Conservation (phyloP, 2,113 vertebrate genomes). For the Gambusia affinis region DNA sequence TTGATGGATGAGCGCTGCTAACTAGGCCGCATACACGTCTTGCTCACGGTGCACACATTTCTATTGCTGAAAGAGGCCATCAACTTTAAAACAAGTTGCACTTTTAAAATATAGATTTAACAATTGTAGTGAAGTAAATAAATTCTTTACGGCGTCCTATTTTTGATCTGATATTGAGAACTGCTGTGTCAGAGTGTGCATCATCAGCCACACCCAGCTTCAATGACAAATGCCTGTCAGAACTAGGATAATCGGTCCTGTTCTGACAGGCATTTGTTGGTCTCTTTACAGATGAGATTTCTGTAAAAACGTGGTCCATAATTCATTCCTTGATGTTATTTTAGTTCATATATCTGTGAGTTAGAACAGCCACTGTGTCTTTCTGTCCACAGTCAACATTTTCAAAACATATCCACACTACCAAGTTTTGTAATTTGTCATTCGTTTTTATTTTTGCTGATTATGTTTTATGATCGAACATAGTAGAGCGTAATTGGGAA, state of each 20-base stretch:
- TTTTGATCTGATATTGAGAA: background rate
- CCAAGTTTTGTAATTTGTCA: too few species aligned
- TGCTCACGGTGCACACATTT: too few species aligned
- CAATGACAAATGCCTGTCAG: too few species aligned
- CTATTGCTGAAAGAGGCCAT: too few species aligned
- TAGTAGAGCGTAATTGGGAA: too few species aligned
- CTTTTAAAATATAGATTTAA: too few species aligned
- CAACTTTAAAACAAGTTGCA: too few species aligned
- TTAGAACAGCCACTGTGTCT: conserved; percentile 9
- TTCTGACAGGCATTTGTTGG: conserved; percentile 27
- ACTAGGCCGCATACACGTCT: too few species aligned
- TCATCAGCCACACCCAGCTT: background rate
- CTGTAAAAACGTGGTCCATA: background rate
- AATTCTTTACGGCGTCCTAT: background rate
- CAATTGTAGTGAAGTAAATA: background rate
- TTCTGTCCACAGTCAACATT: too few species aligned
- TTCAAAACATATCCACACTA: too few species aligned
- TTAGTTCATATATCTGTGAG: conserved; percentile 3
- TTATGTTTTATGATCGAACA: too few species aligned
- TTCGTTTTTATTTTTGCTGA: too few species aligned
- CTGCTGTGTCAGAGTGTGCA: background rate
- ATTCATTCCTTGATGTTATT: conserved; percentile 1
- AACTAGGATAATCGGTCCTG: conserved; percentile 24
- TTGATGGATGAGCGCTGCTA: background rate
- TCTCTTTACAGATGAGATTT: conserved; percentile 32